Percentiles rank a stretch among this genome's conserved stretches.
These are phyloP conservation scores for Mesochorus sp. DNA, from an alignment of 2,888 invertebrate genomes.

Conservation along the genomic window DNA sequence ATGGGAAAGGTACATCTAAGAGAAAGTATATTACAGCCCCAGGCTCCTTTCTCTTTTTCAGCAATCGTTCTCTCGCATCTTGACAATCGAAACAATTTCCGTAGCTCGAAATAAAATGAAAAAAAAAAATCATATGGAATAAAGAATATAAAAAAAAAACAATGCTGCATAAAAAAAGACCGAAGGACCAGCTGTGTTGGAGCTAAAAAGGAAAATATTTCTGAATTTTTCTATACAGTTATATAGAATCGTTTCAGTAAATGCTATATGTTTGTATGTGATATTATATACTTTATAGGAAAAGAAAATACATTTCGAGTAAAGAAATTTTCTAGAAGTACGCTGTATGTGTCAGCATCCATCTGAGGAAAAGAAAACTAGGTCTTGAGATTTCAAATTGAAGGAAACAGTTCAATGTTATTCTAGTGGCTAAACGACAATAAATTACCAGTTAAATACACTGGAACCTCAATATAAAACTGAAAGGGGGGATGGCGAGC, in stretches of 20 bases:
- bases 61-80: conserved; percentile 42
- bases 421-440: background rate
- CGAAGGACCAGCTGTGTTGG: too few species aligned
- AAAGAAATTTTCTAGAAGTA: conserved; percentile 1
- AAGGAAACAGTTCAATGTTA: conserved; percentile 50
- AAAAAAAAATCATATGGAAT: conserved; percentile 17
- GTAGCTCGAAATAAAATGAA: conserved; percentile 25
- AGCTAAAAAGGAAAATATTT: background rate
- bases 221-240: conserved; percentile 2
- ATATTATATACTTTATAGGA: background rate
- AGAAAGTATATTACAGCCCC: conserved; percentile 53
- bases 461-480: background rate
- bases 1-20: conserved; percentile 4
- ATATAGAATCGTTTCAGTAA: conserved; percentile 18
- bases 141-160: conserved; percentile 4
- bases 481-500: background rate
- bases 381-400: conserved; percentile 25
- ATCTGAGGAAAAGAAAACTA: conserved; percentile 15
- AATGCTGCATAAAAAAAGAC: background rate
- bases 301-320: background rate
- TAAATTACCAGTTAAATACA: background rate
- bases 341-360: background rate
- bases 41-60: conserved; percentile 42
- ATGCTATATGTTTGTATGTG: conserved; percentile 3
- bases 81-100: conserved; percentile 54